Base-by-base conservation (phyloP, 2,797 vertebrate genomes). In the Odontamblyopus lacepedii region DNA sequence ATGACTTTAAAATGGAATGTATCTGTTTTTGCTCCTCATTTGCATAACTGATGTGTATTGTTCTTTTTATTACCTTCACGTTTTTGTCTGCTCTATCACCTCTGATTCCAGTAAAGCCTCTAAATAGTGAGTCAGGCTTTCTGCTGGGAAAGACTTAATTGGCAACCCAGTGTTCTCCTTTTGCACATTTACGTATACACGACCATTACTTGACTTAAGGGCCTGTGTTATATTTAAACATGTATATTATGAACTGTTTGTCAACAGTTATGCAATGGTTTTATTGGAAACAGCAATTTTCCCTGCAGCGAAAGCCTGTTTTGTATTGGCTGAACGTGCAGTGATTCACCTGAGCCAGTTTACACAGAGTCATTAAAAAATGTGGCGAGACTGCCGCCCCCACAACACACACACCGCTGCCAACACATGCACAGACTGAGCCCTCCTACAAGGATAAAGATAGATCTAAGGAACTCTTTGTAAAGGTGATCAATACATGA, bases 31-130 rank as follows among this genome's bases (percentile, higher is more conserved):
- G 35, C 35, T 35, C 6, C 35, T 9, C 35, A 38, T 55, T 26
- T 26, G 23, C n/a, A 57, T 12, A n/a, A 57, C 23, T 27, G 11
- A 59, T 26, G 13, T 29, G 15, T 2, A 30, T 19, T 3, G 1
- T 19, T 61, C 5, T 32, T 18, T 16, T 61, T 7, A 3, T 61
- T 30, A 16, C 13, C 2, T 6, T 8, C 13, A 61, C 16, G 29
- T 29, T 60, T 29, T 29, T 61, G 29, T 61, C 29, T 61, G 3
- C 55, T 27, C 55, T 57, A 5, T 61, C 27, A 61, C 59, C 59
- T 61, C 59, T 61, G 74, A 73, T 87, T 87, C 79, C 84, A 87
- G 85, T 83, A 88, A 88, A 71, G 69, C 71, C 35, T 75, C 69
- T 67, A 69, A 71, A n/a, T 68, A n/a, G 62, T 85, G 87, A 90